Evolutionary conservation across 2,797 vertebrate genomes (phyloP), one percentile per base, ranked within the genome.

Genomic region (Meda fulgida): DNA sequence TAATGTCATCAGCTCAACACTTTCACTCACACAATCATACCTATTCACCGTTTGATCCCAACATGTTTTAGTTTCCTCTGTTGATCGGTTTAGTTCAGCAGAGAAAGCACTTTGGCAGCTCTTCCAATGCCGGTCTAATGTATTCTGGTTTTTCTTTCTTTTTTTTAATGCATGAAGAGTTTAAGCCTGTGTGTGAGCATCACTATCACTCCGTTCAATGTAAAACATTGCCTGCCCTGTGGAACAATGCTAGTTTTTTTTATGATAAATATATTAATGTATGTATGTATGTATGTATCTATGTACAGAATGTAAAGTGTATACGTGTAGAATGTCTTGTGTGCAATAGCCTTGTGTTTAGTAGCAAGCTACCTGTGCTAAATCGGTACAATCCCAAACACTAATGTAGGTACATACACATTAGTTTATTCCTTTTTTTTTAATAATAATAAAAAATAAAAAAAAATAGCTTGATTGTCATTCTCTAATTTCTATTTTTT

Each of bases 21-120:
- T 85, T 78, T 66, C 80, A 53, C 78, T 78, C 65, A 43, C 80
- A 34, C 73, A 73, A 67, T 66, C 78, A 85, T 83, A 81, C 84
- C 58, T 87, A 86, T 58, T 85, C 51, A 65, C 79, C 14, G 86
- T 86, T 87, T 83, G 29, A 73, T 88, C 86, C 67, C 29, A 82
- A 85, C 90, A 85, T 80, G 78, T 89, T 91, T 90, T 90, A 80
- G 66, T 89, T 78, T 87, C 90, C 60, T 81, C 78, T 80, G 63
- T 79, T 90, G 84, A 89, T 83, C 14, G 1, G n/a, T 71, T 60
- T 40, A 26, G 65, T 69, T 78, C 89, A 88, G 89, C 91, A 92
- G 90, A 94, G 92, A 94, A 95, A 95, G 94, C 95, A 96, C 94
- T 96, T 95, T 94, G 95, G 94, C 93, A 95, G 95, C 94, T 95